Percentiles rank a stretch among this genome's conserved stretches.
These are phyloP conservation scores for Percina caprodes DNA, from an alignment of 2,113 vertebrate genomes.

Conservation along the genomic window DNA sequence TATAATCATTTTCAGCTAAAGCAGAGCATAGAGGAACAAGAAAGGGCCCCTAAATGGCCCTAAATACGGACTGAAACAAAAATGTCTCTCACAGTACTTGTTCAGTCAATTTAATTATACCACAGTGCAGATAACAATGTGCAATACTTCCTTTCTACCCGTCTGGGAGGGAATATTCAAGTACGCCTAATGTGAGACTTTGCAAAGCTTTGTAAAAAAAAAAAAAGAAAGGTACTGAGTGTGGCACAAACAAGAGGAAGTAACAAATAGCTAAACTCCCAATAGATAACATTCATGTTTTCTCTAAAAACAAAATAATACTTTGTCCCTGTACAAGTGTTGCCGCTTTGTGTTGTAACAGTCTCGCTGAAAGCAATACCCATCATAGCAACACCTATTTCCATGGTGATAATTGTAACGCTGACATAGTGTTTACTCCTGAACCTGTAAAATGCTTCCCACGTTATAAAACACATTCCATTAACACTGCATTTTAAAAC, in stretches of 20 bases:
- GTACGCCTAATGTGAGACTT: neutral
- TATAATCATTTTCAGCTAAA: neutral
- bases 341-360: slow-evolving; percentile 11
- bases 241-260: neutral
- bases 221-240: neutral
- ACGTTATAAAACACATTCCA: neutral
- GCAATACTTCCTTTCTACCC: neutral
- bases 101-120: neutral
- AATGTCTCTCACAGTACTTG: neutral
- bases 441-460: neutral
- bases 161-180: slow-evolving; percentile 18
- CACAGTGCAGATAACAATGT: neutral
- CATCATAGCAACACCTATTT: slow-evolving; percentile 3
- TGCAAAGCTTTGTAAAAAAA: neutral
- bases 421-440: slow-evolving; percentile 33
- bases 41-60: neutral
- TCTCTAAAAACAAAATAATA: slow-evolving; percentile 7
- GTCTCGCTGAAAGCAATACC: neutral
- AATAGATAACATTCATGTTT: slow-evolving; percentile 31
- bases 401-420: slow-evolving; percentile 14
- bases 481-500: neutral
- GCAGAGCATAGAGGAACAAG: neutral
- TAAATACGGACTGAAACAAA: neutral
- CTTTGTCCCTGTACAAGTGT: neutral
- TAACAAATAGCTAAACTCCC: slow-evolving; percentile 26